Evolutionary conservation across 2,797 vertebrate genomes (phyloP), one percentile per base, ranked within the genome.

Genomic region (Valencia hispanica): DNA sequence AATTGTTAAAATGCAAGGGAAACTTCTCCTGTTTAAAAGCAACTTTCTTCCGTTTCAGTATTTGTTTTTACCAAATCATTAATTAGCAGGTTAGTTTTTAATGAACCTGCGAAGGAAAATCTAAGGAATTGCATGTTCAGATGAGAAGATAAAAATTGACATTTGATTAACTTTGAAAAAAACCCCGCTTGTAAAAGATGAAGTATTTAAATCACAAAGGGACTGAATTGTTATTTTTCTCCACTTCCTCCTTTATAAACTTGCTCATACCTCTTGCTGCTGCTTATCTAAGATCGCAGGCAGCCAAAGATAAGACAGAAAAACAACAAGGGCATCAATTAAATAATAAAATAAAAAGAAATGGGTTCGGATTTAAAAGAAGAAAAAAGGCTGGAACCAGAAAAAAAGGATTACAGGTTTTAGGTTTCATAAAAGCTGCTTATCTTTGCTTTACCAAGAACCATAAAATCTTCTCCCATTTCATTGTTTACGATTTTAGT

Each of bases 221-320:
- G 65, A 75, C 43, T 39, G 17, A 73, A 36, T 25, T 8, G 45
- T 65, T 48, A 36, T 70, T 30, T 47, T 39, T n/a, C 39, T 48
- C 36, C 63, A 77, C 77, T 79, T 75, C 75, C 80, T 80, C 57
- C 22, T 84, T 51, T 72, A 68, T 78, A 39, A 78, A 87, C 72
- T 57, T 74, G 82, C 69, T 0, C 72, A 47, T 5, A 69, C 80
- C 80, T 84, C 85, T 82, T 82, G 77, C 32, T 50, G 20, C 66
- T 30, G 80, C 72, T 79, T 79, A 79, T 79, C 79, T 61, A 9
- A 59, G 51, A 61, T 18, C 41, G 51, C 41, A 70, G 51, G 32
- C 73, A 30, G 48, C 14, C 48, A n/a, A 25, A 30, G 51, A 77
- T 65, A 68, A 76, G 65, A 73, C 50, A 43, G 50, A 50, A 53